Evolutionary conservation across 1,140 invertebrate genomes (phyloP), one percentile per base, ranked within the genome.

Genomic region (Anoplolepis gracilipes): DNA sequence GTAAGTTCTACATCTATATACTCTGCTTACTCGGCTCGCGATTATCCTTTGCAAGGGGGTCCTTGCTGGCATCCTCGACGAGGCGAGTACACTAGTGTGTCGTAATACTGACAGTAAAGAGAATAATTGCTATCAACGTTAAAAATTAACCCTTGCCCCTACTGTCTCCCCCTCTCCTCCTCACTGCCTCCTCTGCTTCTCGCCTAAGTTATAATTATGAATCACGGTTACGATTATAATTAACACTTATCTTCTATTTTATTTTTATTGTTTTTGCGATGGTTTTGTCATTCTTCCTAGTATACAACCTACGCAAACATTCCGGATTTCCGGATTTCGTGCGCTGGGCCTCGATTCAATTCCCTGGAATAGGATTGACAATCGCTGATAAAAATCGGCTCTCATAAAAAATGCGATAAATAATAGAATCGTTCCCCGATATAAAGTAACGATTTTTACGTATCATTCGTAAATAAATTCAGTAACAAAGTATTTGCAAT

Each of bases 81-180:
- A 93, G 92, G 91, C 91, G 89, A 93, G 92, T 94, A 93, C 88
- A 89, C 93, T 93, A 94, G 92, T 92, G 91, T 92, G 91, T 92
- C 87, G 91, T 94, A 94, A 94, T 94, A 94, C 94, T 94, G 94
- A 93, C 92, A 93, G 93, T 94, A 94, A 94, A 94, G 93, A 94
- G 93, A 82, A 82, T 82, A 82, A 94, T 94, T 92, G 93, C 91
- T 87, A 88, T 85, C 28, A 65, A 88, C 49, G 46, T 90, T 87
- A 89, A 91, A 91, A 92, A 89, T 91, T 90, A 92, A 90, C 61
- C 61, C 88, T 89, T 88, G 11, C 88, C 36, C 30, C 28, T 42
- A 30, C 28, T 7, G 8, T 8, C 25, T 25, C 5, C 19, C 2
- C 19, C 16, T 0, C 11, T 8, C n/a, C n/a, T 2, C n/a, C 7